These are phyloP conservation scores for Athalia cordata DNA, from an alignment of 2,888 invertebrate genomes.

Conservation along the genomic window DNA sequence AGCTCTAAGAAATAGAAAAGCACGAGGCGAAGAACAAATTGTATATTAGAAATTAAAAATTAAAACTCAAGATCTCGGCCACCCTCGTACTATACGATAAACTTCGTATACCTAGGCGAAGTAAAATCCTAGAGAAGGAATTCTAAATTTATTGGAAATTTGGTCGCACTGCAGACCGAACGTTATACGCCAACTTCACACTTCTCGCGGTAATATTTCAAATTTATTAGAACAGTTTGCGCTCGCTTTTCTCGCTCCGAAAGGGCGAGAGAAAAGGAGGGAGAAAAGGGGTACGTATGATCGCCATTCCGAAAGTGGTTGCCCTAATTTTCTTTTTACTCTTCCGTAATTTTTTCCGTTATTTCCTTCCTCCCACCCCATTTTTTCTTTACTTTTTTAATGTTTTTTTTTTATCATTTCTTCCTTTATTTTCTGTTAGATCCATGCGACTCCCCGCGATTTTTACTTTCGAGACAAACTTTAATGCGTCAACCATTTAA, in stretches of 20 bases:
- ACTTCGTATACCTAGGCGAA: background rate
- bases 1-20: too few relatives aligned
- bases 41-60: too few relatives aligned
- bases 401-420: background rate
- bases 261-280: background rate
- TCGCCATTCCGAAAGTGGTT: conserved; percentile 6
- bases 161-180: background rate
- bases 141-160: conserved; percentile 31
- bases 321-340: conserved; percentile 22
- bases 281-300: background rate
- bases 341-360: conserved; percentile 2
- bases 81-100: too few relatives aligned
- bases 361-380: background rate
- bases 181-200: conserved; percentile 37
- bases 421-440: background rate
- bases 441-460: background rate
- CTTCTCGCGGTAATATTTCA: conserved; percentile 1
- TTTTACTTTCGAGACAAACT: conserved; percentile 17
- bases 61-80: too few relatives aligned
- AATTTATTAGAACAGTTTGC: conserved; percentile 33
- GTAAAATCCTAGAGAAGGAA: background rate
- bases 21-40: too few relatives aligned
- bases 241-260: conserved; percentile 4
- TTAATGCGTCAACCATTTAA: conserved; percentile 37
- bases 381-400: conserved; percentile 9